Percentiles rank a stretch among this genome's conserved stretches.
These are phyloP conservation scores for Cassiopea andromeda DNA, from an alignment of 30 jellyfish, hydroid and myxozoan genomes.

Conservation along the genomic window DNA sequence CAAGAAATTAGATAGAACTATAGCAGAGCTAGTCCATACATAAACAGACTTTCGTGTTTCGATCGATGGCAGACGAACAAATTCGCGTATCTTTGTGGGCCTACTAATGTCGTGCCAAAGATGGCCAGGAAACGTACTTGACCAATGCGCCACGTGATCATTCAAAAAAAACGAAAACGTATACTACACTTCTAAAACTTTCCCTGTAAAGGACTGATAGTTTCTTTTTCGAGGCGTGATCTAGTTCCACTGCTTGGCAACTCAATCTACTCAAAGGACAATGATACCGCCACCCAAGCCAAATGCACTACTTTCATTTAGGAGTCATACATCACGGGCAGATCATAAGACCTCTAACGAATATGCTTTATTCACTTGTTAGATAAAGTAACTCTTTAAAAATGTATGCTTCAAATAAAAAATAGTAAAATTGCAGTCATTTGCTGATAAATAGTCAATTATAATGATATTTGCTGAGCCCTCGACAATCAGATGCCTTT, in stretches of 20 bases:
- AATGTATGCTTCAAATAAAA: too few species aligned
- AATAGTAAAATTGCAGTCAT: too few species aligned
- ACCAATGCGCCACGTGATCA: conserved; percentile 51
- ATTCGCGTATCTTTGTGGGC: conserved; percentile 40
- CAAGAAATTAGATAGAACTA: neutral
- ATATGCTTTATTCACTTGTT: too few species aligned
- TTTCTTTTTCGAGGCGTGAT: conserved; percentile 6
- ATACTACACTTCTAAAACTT: neutral
- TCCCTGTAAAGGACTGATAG: neutral
- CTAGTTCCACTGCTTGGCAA: conserved; percentile 1
- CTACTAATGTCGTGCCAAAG: conserved; percentile 32
- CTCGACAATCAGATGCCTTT: too few species aligned
- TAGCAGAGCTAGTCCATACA: conserved; percentile 1
- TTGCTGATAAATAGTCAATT: too few species aligned
- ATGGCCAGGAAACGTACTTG: conserved; percentile 51
- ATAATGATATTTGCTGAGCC: too few species aligned
- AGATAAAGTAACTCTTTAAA: too few species aligned
- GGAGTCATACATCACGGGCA: conserved; percentile 3
- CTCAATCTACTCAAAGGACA: neutral
- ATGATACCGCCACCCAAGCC: conserved; percentile 8
- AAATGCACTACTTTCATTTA: neutral
- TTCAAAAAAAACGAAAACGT: neutral
- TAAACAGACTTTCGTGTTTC: neutral
- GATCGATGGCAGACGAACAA: conserved; percentile 16
- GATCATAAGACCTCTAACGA: neutral